A percentile compares a stretch with the other conserved stretches of the same genome.
phyloP scores from a whole-genome alignment of 2,113 vertebrate genomes.

The Larimichthys crocea region DNA sequence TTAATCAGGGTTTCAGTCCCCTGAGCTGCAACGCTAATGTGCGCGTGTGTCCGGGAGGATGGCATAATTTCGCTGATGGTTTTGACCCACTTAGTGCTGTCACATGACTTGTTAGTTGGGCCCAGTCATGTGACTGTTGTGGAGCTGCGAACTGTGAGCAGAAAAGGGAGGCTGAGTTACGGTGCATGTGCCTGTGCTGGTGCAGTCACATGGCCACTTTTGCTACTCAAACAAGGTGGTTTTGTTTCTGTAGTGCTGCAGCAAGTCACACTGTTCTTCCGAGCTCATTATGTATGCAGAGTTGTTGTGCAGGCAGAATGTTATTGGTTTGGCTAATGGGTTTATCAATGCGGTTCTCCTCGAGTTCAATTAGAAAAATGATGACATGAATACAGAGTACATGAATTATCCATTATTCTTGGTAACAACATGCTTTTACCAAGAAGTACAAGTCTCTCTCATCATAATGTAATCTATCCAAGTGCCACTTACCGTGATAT shows the following conservation, averaged over 20 bases:
- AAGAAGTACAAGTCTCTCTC: background rate
- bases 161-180: constrained; percentile 2
- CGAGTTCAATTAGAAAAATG: background rate
- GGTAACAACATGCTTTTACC: background rate
- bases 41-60: constrained; percentile 30
- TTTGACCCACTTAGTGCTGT: constrained; percentile 74
- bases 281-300: constrained; percentile 10
- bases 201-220: constrained; percentile 54
- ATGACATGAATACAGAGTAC: background rate
- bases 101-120: constrained; percentile 61
- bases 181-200: constrained; percentile 24
- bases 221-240: constrained; percentile 53
- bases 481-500: background rate
- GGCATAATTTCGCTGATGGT: constrained; percentile 71
- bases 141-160: constrained; percentile 39
- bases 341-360: background rate
- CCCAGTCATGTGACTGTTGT: constrained; percentile 56
- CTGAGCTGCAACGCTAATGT: constrained; percentile 46
- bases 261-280: constrained; percentile 31
- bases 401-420: background rate
- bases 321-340: background rate
- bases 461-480: background rate
- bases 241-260: constrained; percentile 33
- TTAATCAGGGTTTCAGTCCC: constrained; percentile 65
- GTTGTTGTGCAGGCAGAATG: background rate